A percentile compares a stretch with the other conserved stretches of the same genome.
Conservation (phyloP, 2,888 invertebrate genomes). For the Dorcus parallelipipedus region DNA sequence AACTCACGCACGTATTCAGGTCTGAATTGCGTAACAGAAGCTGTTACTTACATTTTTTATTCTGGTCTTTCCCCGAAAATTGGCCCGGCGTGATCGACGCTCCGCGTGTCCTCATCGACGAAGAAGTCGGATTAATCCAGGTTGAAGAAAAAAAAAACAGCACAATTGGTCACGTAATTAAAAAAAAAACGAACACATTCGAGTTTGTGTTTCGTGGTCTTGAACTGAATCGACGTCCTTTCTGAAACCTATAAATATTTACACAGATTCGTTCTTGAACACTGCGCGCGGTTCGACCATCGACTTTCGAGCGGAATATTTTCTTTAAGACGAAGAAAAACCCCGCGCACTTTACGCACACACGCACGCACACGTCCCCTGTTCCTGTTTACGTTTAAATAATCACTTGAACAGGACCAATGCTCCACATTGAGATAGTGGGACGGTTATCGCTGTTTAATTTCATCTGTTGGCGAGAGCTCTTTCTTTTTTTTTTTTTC, state of each 20-base stretch:
- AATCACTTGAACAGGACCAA: neutral
- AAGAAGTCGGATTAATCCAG: too few relatives aligned
- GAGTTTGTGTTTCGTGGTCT: slow-evolving; percentile 9
- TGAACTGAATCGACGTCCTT: slow-evolving; percentile 18
- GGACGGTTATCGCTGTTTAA: slow-evolving; percentile 2
- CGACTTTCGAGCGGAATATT: too few relatives aligned
- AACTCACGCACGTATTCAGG: slow-evolving; percentile 14
- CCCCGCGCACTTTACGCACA: neutral
- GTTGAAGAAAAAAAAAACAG: neutral
- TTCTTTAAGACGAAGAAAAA: neutral
- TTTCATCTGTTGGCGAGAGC: neutral
- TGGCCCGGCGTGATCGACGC: neutral
- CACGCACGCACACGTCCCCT: neutral
- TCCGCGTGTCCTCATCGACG: too few relatives aligned
- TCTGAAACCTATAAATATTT: slow-evolving; percentile 13
- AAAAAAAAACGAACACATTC: neutral
- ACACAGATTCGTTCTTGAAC: slow-evolving; percentile 9
- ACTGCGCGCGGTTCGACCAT: neutral
- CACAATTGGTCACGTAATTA: slow-evolving; percentile 8
- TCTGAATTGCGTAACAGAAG: neutral
- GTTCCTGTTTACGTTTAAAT: neutral
- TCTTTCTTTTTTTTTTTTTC: neutral
- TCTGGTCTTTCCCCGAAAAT: neutral
- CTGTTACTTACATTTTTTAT: neutral
- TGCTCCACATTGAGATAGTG: neutral